Evolutionary conservation across 2,797 vertebrate species (phyloP).

Genomic region (Pitangus sulphuratus): DNA sequence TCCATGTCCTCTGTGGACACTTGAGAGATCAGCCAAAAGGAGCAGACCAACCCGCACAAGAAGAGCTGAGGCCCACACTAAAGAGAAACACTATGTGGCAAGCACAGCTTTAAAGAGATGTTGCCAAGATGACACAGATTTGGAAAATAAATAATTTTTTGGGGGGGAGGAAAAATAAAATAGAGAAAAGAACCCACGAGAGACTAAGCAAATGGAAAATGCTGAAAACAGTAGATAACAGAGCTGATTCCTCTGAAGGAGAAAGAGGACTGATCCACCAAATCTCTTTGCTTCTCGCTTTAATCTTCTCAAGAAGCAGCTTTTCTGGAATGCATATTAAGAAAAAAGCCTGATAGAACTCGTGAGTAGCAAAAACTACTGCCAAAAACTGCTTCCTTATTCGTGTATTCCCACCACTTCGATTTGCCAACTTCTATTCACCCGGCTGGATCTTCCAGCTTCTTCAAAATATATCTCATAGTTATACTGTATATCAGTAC

Average conservation of each 20-base stretch:
- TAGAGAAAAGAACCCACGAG: not conserved
- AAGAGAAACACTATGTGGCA: not conserved
- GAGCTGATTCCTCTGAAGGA: not conserved
- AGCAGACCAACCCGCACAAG: not conserved
- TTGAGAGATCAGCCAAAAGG: not conserved
- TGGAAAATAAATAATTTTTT: not conserved
- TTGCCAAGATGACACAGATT: not conserved
- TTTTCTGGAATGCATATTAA: not conserved
- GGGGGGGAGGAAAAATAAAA: not conserved
- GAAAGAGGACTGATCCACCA: not conserved
- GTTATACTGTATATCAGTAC: not conserved
- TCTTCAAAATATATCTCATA: not conserved
- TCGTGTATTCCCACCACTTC: not conserved
- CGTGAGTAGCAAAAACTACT: not conserved
- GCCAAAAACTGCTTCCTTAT: conserved; percentile 5
- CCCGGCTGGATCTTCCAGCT: not conserved
- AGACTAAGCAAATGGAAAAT: not conserved
- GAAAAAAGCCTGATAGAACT: not conserved
- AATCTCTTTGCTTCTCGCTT: not conserved
- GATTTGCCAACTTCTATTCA: not conserved
- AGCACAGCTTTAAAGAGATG: not conserved
- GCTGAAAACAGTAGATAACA: not conserved
- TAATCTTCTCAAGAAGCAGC: not conserved
- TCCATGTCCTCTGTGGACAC: not conserved
- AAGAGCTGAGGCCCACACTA: not conserved